Evolutionary conservation across 2,888 invertebrate species (phyloP), one percentile per base, ranked within the genome.

Genomic region (Tribolium freemani): DNA sequence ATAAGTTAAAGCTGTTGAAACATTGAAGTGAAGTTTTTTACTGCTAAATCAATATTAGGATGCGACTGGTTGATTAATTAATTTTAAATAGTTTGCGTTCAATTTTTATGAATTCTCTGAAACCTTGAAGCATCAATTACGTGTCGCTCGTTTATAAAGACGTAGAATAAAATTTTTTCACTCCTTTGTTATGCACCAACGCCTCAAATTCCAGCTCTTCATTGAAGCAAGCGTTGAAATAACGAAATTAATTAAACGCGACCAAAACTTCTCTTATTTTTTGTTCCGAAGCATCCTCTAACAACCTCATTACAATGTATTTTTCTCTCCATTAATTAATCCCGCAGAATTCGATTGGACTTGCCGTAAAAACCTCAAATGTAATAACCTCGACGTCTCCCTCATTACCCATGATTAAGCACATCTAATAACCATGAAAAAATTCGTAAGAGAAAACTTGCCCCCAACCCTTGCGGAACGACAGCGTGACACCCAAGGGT

Each of bases 401-500:
- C 30, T 3, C 56, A 38, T 53, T 53, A 53, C 13, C 13, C 11
- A n/a, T 38, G 30, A 54, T 54, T 8, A 54, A 48, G 10, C 21
- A 53, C 26, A 26, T 20, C 53, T 30, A 53, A 53, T 53, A 53
- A 20, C 21, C 5, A 21, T 21, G n/a, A 53, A 53, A 53, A 53
- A 53, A 53, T 21, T 10, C 51, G 10, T 20, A 16, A 6, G 20
- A 16, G 8, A 51, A 20, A 20, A 8, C 20, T 20, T n/a, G 9
- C 51, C 16, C 51, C 45, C 21, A 8, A 38, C 45, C 9, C 45
- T 44, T 16, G 3, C 44, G 45, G 44, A 51, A 51, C 48, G 63
- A 48, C 31, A 58, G 26, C 54, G 69, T 44, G 69, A 69, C 61
- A 61, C 69, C 61, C 69, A 5, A 54, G 69, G 69, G 69, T 61